Base-by-base conservation (phyloP, 2,888 invertebrate genomes). In the Lasioglossum leucozonium region DNA sequence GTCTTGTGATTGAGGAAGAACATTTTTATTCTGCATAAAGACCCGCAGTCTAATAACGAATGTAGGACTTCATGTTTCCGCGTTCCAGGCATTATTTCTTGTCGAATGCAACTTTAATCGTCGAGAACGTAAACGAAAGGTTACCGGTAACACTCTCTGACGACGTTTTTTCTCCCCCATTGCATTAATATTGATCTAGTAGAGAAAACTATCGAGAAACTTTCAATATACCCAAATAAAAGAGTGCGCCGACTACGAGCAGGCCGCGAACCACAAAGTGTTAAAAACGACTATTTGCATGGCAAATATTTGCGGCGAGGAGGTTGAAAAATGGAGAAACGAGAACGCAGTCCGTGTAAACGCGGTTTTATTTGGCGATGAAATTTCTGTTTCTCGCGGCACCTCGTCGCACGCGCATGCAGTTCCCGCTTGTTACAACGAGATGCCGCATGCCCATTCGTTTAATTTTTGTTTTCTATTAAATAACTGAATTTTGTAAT, bases 241-340 rank as follows among this genome's bases (percentile, higher is more conserved):
- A 67, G 37, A 8, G 34, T 8, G 34, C 34, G 22, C 10, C 65
- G 34, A 34, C 22, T 6, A 67, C 10, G 22, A 34, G 37, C 65
- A 37, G 22, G 2, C 18, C 34, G 34, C 65, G 18, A 10, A 37
- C 65, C 37, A 22, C 34, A 37, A 67, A 67, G 65, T 67, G 65
- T 67, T 67, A 67, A 67, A 67, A 67, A 67, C 22, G 18, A 67
- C 65, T 37, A 11, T 77, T 77, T 71, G 74, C 55, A 16, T 34
- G 69, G 18, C 47, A 72, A 82, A 82, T 75, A 75, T 82, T 82
- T 81, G 42, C 74, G 16, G n/a, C 18, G 40, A 18, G 13, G 10
- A 51, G 55, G 65, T 81, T 42, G 22, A 34, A 73, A 81, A 79
- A 79, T 47, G 44, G 51, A 30, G 44, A 51, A 30, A 47, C 65